Conservation (phyloP, 2,888 invertebrate species). For the Eugnorisma glareosa region DNA sequence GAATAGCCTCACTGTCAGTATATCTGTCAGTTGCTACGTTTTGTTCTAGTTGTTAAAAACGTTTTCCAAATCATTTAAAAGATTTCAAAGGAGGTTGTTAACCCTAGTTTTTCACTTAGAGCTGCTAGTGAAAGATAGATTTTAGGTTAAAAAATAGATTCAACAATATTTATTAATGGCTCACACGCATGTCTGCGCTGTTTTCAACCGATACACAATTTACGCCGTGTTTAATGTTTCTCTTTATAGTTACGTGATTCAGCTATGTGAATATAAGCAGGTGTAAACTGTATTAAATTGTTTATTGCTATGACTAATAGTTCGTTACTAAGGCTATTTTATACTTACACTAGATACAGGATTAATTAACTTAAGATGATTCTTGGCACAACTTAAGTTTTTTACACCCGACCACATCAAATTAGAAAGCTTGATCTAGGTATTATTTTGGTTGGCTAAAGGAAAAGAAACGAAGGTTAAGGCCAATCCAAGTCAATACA, state of each 20-base stretch:
- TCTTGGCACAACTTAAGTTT: background rate
- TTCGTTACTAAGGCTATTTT: conserved; percentile 19
- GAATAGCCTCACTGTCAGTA: background rate
- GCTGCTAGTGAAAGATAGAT: conserved; percentile 66
- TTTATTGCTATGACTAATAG: conserved; percentile 41
- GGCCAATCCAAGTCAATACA: no score
- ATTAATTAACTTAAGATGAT: background rate
- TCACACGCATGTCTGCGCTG: conserved; percentile 41
- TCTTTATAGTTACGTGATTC: conserved; percentile 56
- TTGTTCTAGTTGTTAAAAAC: conserved; percentile 3
- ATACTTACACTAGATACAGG: background rate
- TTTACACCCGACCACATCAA: background rate
- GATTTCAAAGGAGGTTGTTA: conserved; percentile 18
- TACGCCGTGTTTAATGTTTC: conserved; percentile 48
- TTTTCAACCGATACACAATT: conserved; percentile 46
- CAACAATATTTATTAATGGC: conserved; percentile 49
- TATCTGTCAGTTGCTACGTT: background rate
- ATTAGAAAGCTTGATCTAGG: background rate
- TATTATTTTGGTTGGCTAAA: background rate
- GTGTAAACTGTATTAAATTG: conserved; percentile 43
- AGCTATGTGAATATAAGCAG: conserved; percentile 44
- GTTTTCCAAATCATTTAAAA: background rate
- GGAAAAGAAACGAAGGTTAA: background rate
- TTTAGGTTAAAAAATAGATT: conserved; percentile 46
- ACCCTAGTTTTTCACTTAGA: conserved; percentile 58